Evolutionary conservation across 2,888 invertebrate species (phyloP), one percentile per base, ranked within the genome.

Genomic region (Choristoneura rosaceana): DNA sequence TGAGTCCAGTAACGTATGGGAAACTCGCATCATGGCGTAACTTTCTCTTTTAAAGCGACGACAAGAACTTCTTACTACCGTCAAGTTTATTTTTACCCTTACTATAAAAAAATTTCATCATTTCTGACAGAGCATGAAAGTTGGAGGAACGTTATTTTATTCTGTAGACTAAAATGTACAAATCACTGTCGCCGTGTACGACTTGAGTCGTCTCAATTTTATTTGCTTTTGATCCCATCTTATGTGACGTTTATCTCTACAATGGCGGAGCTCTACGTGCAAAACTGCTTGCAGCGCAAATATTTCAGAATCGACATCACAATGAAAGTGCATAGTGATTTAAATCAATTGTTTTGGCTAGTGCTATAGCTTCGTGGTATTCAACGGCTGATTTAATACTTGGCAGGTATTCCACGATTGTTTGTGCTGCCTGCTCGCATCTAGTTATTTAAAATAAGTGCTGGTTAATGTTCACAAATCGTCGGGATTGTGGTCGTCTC

Each of bases 401-500:
- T 66, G 65, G 61, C 63, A 60, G 17, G 41, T 14, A 60, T 15
- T 10, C 14, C 47, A 17, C 17, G 47, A 14, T 34, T 43, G 10
- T 33, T 25, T 60, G 38, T 34, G 45, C 33, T 69, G 52, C 63
- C 47, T 67, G 41, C 17, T 10, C 9, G 34, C 2, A 5, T 45
- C 15, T 50, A 59, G 41, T 59, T 43, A 38, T 63, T 55, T 38
- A 34, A 47, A 70, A 45, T 63, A 43, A 55, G 25, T 25, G 58
- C 38, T 25, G 41, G 15, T 41, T 68, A 58, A 61, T 67, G 50
- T 63, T 79, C 76, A 79, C 78, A 80, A 85, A 84, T 50, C 84
- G 84, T 82, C 79, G 78, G 76, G 79, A 80, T 82, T 80, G 80
- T 80, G 80, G 79, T 80, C 81, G 80, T 80, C 83, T 82, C 80